Percentiles rank a stretch among this genome's conserved stretches.
Evolutionary conservation across 2,888 invertebrate genomes (phyloP).

Genomic region (Erebia palarica): DNA sequence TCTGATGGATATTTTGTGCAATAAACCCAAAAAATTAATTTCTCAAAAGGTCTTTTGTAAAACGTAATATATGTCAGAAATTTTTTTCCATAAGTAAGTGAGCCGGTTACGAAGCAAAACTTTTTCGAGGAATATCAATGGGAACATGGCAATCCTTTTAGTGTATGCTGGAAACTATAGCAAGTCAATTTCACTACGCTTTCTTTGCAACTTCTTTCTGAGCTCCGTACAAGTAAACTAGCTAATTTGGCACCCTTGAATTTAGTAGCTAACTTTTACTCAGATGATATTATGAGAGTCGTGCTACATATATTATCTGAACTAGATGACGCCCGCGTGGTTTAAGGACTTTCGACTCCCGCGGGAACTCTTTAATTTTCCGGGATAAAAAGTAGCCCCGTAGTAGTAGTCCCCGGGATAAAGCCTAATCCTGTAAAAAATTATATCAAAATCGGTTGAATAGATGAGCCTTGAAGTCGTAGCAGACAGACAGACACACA

Average conservation of each 20-base stretch:
- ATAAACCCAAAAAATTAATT: not conserved
- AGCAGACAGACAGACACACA: too few relatives aligned
- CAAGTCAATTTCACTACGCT: slow-evolving; percentile 57
- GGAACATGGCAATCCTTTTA: slow-evolving; percentile 80
- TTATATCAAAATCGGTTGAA: too few relatives aligned
- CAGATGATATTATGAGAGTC: not conserved
- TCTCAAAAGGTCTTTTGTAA: slow-evolving; percentile 17
- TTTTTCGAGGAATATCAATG: slow-evolving; percentile 59
- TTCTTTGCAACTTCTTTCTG: slow-evolving; percentile 19
- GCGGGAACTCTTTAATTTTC: too few relatives aligned
- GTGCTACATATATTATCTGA: too few relatives aligned
- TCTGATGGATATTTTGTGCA: not conserved
- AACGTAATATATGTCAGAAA: slow-evolving; percentile 26
- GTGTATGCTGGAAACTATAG: slow-evolving; percentile 70
- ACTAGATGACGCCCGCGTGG: too few relatives aligned
- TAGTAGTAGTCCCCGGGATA: too few relatives aligned
- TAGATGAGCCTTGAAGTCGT: too few relatives aligned
- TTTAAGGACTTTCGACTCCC: too few relatives aligned
- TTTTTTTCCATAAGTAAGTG: slow-evolving; percentile 33
- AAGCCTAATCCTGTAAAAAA: too few relatives aligned
- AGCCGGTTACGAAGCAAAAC: slow-evolving; percentile 35
- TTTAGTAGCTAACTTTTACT: slow-evolving; percentile 7
- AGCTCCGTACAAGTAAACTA: slow-evolving; percentile 8
- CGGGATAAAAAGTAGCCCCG: too few relatives aligned
- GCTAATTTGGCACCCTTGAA: slow-evolving; percentile 14